Percentiles rank a stretch among this genome's conserved stretches.
Conservation (phyloP, 2,797 vertebrate species). For the Gobio occitaniae region DNA sequence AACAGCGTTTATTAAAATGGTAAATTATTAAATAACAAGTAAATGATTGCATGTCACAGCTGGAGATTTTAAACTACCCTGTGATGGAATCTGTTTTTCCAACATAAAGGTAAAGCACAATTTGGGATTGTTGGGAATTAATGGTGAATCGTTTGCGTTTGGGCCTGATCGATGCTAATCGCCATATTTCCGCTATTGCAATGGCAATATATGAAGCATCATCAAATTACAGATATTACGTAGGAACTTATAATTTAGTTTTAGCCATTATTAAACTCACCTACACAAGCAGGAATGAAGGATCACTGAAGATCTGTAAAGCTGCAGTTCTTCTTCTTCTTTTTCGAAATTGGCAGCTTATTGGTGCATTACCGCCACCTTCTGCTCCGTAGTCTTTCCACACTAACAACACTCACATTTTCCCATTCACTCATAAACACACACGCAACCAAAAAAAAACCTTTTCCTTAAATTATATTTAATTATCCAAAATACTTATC, state of each 20-base stretch:
- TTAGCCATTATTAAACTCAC: background rate
- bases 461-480: no score
- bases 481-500: no score
- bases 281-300: background rate
- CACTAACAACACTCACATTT: no score
- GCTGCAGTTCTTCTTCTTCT: background rate
- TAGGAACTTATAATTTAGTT: background rate
- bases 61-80: background rate
- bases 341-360: no score
- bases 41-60: no score
- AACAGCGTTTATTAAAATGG: no score
- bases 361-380: no score
- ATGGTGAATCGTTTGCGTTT: background rate
- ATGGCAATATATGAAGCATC: background rate
- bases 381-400: no score
- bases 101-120: background rate
- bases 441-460: no score
- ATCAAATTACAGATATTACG: background rate
- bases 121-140: background rate
- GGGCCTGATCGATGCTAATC: background rate
- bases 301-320: background rate
- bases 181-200: background rate
- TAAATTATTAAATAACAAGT: no score
- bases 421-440: no score
- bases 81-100: background rate